Evolutionary conservation across 2,113 vertebrate genomes (phyloP).

Genomic region (Microtus oregoni): DNA sequence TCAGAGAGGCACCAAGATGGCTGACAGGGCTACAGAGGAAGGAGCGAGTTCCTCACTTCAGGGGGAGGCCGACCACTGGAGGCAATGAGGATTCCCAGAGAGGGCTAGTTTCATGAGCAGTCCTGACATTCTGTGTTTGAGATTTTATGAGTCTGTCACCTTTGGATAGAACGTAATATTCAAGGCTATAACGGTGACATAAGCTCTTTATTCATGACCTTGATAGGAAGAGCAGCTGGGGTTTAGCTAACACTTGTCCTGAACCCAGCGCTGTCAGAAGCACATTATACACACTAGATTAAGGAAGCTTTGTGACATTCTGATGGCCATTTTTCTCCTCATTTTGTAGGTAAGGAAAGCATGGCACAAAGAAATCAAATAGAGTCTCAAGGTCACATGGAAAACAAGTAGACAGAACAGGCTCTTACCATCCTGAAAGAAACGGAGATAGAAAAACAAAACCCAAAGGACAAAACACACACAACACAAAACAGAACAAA

Average conservation of each 20-base stretch:
- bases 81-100: background rate
- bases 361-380: background rate
- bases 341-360: background rate
- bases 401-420: background rate
- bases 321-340: background rate
- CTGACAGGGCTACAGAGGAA: background rate
- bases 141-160: background rate
- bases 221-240: background rate
- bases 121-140: background rate
- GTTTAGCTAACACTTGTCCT: background rate
- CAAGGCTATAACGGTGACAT: background rate
- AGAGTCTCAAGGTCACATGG: background rate
- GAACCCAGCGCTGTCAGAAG: background rate
- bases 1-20: background rate
- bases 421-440: no score
- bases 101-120: background rate
- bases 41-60: no score
- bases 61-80: accelerated
- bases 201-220: background rate
- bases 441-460: no score
- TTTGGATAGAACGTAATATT: background rate
- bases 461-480: no score
- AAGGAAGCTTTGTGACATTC: accelerated
- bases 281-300: background rate
- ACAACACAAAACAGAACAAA: no score